Evolutionary conservation across 2,113 vertebrate species (phyloP), one percentile per base, ranked within the genome.

Genomic region (Centropus unirufus): DNA sequence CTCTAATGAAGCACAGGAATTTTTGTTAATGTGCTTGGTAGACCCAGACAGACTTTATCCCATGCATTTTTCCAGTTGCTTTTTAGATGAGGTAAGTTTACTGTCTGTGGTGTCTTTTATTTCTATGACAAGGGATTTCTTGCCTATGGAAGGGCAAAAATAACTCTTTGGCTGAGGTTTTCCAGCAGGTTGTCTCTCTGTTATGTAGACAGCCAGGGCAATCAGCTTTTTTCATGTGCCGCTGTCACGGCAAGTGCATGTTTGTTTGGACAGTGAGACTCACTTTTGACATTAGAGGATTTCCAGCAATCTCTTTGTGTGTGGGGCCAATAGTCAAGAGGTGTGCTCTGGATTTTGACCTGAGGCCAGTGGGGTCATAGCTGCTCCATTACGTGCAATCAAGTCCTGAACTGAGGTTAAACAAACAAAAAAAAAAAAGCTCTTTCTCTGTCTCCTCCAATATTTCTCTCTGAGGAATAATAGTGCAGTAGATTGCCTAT

Each of bases 191-290:
- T 93, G 46, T 66, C 42, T 68, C 34, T 80, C 34, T 78, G 44
- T n/a, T 91, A 29, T 3, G 2, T 47, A 70, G 83, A 49, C 58
- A 72, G 66, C 82, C 79, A 32, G 5, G 14, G 62, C 78, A 78
- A 34, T 8, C 70, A 91, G 59, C 52, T 68, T 68, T 90, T 90
- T 64, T 78, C 32, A 61, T 83, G 30, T 0, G 0, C 40, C 21
- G 89, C 40, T 0, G 0, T 70, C 58, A 8, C 55, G 79, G 78
- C 42, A 12, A 30, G 14, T 68, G 21, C 14, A 9, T 36, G 74
- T 79, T 88, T 72, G 40, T 85, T 93, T 78, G 81, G 57, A 77
- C 24, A 93, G 51, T 21, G 68, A 81, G 55, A 36, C 44, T 63
- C 0, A 0, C 30, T 5, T 2, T 30, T 87, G 69, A 42, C 58